These are phyloP conservation scores for Mormyrus lacerda DNA, from an alignment of 2,113 vertebrate genomes.

Conservation along the genomic window DNA sequence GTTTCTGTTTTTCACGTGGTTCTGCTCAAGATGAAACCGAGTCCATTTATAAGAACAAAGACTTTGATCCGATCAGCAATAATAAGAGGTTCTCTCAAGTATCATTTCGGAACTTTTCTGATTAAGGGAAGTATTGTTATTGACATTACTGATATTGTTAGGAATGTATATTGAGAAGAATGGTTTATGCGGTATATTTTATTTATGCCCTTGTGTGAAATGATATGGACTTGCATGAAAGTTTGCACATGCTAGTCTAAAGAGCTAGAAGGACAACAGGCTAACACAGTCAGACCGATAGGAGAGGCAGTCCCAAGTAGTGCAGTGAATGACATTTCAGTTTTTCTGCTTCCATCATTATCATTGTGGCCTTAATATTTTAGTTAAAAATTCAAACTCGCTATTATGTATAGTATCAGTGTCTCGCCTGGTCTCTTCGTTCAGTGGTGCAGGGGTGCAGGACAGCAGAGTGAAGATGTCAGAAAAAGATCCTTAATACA, in stretches of 20 bases:
- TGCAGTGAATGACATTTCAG: not conserved
- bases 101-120: not conserved
- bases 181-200: not conserved
- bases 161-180: not conserved
- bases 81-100: not conserved
- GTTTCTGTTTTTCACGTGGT: not conserved
- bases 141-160: not conserved
- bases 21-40: not conserved
- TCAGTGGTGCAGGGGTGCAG: not conserved
- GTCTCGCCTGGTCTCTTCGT: not conserved
- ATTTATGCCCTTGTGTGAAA: not conserved
- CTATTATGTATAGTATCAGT: not conserved
- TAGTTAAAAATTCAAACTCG: not conserved
- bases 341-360: not conserved
- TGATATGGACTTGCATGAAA: not conserved
- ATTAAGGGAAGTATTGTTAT: not conserved
- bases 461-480: not conserved
- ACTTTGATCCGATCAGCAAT: not conserved
- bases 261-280: not conserved
- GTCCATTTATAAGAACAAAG: not conserved
- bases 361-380: not conserved
- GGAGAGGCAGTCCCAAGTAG: not conserved
- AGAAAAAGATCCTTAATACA: conserved; percentile 3
- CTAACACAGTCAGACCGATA: not conserved
- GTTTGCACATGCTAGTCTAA: not conserved